Evolutionary conservation across 2,888 invertebrate species (phyloP), one percentile per base, ranked within the genome.

Genomic region (Panzeria rudis): DNA sequence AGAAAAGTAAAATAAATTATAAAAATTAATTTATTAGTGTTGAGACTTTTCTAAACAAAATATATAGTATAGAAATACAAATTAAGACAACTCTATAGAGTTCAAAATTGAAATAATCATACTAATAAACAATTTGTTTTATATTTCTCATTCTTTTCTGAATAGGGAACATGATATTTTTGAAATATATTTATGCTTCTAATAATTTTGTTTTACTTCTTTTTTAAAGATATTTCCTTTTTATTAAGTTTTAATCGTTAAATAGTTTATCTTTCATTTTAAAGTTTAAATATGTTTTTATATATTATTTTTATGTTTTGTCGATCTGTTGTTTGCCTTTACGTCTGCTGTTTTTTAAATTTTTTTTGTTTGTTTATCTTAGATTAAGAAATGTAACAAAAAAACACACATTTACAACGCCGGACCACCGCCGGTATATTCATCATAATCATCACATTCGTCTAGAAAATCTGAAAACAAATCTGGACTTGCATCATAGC

Each of bases 361-460:
- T 77, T 71, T 80, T 38, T 52, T 68, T 77, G 54, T 47, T 72
- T 77, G 50, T 82, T 71, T 64, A 76, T 20, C 50, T 66, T 73
- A 80, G 72, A 62, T 75, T 84, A 76, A 56, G 44, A 82, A 86
- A 64, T 61, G 68, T 71, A 81, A 83, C 20, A 52, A 59, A 50
- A 66, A 41, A 69, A 50, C 47, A 59, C 25, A 72, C 81, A 84
- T 87, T 90, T 91, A 89, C 89, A 90, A 89, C 78, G 89, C 89
- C 54, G 90, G 90, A 20, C 90, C 90, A 76, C 69, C 66, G 79
- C 88, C 89, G 64, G 89, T 87, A 86, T 89, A 89, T 75, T 90
- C 89, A 59, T 89, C 89, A 72, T 89, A 90, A 81, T 89, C 90
- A 87, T 90, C 90, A 87, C 89, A 89, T 79, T 89, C 90, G 75